Evolutionary conservation across 1,140 invertebrate genomes (phyloP).

Genomic region (Eriosoma lanigerum): DNA sequence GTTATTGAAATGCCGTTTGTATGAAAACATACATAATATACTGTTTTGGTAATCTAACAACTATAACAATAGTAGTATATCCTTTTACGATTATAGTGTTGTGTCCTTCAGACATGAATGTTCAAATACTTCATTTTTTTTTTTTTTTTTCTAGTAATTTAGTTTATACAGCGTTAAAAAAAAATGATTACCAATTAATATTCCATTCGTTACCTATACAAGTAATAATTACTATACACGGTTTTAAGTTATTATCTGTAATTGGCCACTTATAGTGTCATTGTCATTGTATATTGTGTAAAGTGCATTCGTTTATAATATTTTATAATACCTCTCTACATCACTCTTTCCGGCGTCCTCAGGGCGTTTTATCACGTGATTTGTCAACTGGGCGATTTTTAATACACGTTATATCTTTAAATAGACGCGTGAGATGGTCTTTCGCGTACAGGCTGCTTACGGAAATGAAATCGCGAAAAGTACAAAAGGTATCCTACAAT

Average conservation of each 20-base stretch:
- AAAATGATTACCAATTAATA: neutral
- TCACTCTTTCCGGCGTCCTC: neutral
- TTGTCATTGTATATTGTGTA: neutral
- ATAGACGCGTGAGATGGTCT: neutral
- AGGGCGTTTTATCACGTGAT: neutral
- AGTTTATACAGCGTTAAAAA: neutral
- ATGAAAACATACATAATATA: neutral
- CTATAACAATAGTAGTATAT: neutral
- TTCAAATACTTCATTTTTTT: neutral
- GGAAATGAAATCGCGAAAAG: too few species aligned
- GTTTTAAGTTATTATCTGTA: constrained; percentile 1
- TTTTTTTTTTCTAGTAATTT: constrained; percentile 2
- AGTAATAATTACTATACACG: neutral
- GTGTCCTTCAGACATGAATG: neutral
- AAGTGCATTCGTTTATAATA: too few species aligned
- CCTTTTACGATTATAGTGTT: neutral
- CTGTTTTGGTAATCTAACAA: neutral
- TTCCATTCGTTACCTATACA: neutral
- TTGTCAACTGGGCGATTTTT: neutral
- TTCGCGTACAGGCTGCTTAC: too few species aligned
- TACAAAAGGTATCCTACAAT: too few species aligned
- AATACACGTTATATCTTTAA: too few species aligned
- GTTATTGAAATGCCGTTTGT: neutral
- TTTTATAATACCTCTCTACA: neutral
- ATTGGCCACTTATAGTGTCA: constrained; percentile 13